Conservation (phyloP, 2,888 invertebrate species). For the Caenorhabditis japonica region DNA sequence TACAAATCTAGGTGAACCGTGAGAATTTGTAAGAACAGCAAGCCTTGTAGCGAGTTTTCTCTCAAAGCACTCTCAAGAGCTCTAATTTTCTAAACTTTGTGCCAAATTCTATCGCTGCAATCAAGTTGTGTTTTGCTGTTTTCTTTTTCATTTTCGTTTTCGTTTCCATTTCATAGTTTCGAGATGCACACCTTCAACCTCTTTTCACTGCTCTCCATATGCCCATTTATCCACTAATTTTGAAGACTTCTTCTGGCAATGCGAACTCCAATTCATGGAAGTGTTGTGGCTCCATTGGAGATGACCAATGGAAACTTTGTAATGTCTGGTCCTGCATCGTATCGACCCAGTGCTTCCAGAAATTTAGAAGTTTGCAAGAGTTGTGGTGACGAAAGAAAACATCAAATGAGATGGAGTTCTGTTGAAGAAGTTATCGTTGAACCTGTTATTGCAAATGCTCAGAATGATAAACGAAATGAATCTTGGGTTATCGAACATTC, state of each 20-base stretch:
- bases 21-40: conserved; percentile 5
- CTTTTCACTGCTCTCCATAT: too few relatives aligned
- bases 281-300: too few relatives aligned
- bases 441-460: conserved; percentile 10
- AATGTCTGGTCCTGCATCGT: conserved; percentile 11
- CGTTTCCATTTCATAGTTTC: too few relatives aligned
- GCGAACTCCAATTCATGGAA: too few relatives aligned
- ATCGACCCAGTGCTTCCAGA: conserved; percentile 4
- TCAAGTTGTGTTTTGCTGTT: too few relatives aligned
- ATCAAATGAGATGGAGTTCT: not conserved
- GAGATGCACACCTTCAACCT: too few relatives aligned
- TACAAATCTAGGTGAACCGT: conserved; percentile 19
- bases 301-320: not conserved
- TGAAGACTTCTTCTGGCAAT: too few relatives aligned
- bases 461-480: not conserved
- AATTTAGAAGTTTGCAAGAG: conserved; percentile 10
- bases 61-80: not conserved
- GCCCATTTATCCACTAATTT: too few relatives aligned
- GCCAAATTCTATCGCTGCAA: too few relatives aligned
- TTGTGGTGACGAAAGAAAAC: not conserved
- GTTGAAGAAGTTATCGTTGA: conserved; percentile 14
- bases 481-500: not conserved
- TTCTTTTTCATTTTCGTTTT: too few relatives aligned
- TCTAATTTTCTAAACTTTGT: too few relatives aligned
- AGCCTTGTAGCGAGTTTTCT: not conserved